These are phyloP conservation scores for Chunga burmeisteri DNA, from an alignment of 2,113 vertebrate genomes.

Conservation along the genomic window DNA sequence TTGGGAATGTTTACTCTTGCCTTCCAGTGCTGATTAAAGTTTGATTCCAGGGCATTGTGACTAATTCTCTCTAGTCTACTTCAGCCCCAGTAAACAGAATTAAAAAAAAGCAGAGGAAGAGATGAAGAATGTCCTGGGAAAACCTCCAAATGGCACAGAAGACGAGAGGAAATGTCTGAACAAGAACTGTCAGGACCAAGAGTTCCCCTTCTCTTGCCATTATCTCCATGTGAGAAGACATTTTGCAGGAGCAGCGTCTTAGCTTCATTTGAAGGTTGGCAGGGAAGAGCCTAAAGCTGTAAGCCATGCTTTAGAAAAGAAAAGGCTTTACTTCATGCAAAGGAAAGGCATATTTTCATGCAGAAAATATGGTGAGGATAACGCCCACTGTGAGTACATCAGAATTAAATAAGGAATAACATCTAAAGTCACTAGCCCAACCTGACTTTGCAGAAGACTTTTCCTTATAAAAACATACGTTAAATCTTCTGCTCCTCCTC, in stretches of 20 bases:
- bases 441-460: not conserved
- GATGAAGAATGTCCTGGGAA: constrained; percentile 65
- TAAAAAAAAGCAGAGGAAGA: constrained; percentile 56
- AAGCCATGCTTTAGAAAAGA: not conserved
- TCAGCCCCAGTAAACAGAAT: constrained; percentile 60
- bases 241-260: constrained; percentile 6
- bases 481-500: not conserved
- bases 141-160: constrained; percentile 53
- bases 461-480: not conserved
- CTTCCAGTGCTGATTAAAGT: constrained; percentile 47
- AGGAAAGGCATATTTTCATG: not conserved
- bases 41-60: constrained; percentile 49
- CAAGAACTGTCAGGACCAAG: constrained; percentile 32
- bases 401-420: not conserved
- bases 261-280: not conserved
- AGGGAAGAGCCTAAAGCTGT: not conserved
- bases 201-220: constrained; percentile 3
- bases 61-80: constrained; percentile 48
- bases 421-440: not conserved
- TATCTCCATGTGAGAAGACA: not conserved
- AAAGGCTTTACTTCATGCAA: not conserved
- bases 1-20: constrained; percentile 30
- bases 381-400: not conserved
- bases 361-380: not conserved
- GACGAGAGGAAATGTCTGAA: constrained; percentile 35